Conservation (phyloP, 2,888 invertebrate species). For the Leuctra nigra region DNA sequence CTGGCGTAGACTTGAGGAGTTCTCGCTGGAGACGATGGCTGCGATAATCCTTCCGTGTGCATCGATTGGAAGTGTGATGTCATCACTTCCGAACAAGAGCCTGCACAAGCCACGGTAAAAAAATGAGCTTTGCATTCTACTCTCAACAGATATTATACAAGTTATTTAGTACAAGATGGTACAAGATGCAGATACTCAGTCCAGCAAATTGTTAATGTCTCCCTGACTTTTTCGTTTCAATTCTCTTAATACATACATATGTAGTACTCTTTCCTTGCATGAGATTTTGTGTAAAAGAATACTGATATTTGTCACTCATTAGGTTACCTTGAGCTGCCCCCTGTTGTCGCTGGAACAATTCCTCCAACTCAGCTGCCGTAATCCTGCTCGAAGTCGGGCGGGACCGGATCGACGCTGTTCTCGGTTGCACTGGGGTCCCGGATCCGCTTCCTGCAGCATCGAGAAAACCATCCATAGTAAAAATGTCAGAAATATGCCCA, state of each 20-base stretch:
- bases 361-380: slow-evolving; percentile 86
- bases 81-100: slow-evolving; percentile 44
- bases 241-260: no score
- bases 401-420: slow-evolving; percentile 87
- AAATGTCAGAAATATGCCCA: no score
- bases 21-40: slow-evolving; percentile 62
- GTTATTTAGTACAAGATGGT: no score
- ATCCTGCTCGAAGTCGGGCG: slow-evolving; percentile 82
- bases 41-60: slow-evolving; percentile 44
- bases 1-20: slow-evolving; percentile 76
- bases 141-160: no score
- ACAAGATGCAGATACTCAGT: no score
- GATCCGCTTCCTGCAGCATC: slow-evolving; percentile 19
- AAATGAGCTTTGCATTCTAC: no score
- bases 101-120: slow-evolving; percentile 24
- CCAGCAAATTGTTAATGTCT: no score
- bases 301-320: no score
- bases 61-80: slow-evolving; percentile 65
- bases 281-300: no score
- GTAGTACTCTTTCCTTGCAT: no score
- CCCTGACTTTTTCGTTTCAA: no score
- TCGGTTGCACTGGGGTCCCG: slow-evolving; percentile 47
- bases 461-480: no score
- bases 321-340: slow-evolving; percentile 50
- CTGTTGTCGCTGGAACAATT: slow-evolving; percentile 83